These are phyloP conservation scores for Cephus pulcher DNA, from an alignment of 2,888 invertebrate species.

Conservation along the genomic window DNA sequence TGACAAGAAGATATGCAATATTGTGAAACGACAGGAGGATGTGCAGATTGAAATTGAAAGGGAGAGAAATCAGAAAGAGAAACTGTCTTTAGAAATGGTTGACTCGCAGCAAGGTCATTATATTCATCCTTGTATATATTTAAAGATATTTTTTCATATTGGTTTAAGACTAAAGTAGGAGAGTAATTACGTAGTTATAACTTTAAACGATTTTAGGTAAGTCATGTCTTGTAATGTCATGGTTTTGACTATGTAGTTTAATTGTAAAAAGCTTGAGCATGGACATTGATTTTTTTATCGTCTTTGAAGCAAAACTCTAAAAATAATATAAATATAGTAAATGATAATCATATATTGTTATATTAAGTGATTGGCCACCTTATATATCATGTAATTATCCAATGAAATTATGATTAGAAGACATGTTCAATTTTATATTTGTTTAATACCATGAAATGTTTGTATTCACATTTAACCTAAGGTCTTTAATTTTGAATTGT, in stretches of 20 bases:
- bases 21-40: slow-evolving; percentile 30
- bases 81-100: slow-evolving; percentile 43
- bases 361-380: no score
- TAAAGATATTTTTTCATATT: background rate
- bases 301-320: no score
- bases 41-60: slow-evolving; percentile 33
- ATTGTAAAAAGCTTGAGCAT: no score
- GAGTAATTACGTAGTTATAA: background rate
- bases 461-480: background rate
- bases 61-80: slow-evolving; percentile 38
- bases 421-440: no score
- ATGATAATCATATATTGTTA: no score
- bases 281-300: no score
- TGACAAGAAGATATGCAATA: slow-evolving; percentile 44
- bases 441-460: no score
- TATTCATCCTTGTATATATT: background rate
- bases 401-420: no score
- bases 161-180: background rate
- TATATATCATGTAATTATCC: no score
- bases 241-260: no score
- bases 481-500: background rate
- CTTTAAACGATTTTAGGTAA: background rate
- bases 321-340: no score
- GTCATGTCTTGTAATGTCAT: no score
- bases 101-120: slow-evolving; percentile 49